These are phyloP conservation scores for Oreocharis arfaki DNA, from an alignment of 2,113 vertebrate genomes.

Conservation along the genomic window DNA sequence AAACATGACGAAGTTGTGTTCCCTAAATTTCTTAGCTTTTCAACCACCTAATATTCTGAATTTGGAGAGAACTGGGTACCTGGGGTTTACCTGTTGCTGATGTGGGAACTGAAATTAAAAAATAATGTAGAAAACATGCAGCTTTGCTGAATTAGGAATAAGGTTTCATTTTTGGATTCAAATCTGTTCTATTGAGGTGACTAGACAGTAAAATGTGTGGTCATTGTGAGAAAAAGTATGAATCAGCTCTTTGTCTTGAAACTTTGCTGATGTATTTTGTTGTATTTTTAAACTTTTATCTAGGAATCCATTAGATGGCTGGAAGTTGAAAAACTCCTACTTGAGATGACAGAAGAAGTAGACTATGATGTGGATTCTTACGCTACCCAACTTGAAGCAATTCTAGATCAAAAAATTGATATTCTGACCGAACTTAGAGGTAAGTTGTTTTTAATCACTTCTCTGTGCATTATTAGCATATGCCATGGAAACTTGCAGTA, in stretches of 20 bases:
- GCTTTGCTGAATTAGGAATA: not conserved
- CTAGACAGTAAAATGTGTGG: not conserved
- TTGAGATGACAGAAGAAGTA: constrained; percentile 98
- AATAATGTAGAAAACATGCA: not conserved
- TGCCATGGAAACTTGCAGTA: not conserved
- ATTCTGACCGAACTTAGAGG: constrained; percentile 92
- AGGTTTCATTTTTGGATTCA: not conserved
- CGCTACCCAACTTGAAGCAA: constrained; percentile 93
- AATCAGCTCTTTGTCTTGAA: not conserved
- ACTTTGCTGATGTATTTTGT: not conserved
- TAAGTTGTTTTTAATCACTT: constrained; percentile 57
- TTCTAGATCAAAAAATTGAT: constrained; percentile 96
- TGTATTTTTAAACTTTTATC: not conserved
- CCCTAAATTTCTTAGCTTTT: not conserved
- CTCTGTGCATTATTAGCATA: not conserved
- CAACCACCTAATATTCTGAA: not conserved
- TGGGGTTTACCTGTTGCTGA: not conserved
- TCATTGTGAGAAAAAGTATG: not conserved
- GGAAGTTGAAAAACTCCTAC: constrained; percentile 92
- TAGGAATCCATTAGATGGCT: constrained; percentile 97
- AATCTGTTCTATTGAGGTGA: not conserved
- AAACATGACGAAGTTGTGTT: not conserved
- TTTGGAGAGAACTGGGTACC: not conserved
- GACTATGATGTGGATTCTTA: constrained; percentile 97
- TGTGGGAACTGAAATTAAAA: not conserved